Evolutionary conservation across 2,113 vertebrate genomes (phyloP).

Genomic region (Burhinus oedicnemus): DNA sequence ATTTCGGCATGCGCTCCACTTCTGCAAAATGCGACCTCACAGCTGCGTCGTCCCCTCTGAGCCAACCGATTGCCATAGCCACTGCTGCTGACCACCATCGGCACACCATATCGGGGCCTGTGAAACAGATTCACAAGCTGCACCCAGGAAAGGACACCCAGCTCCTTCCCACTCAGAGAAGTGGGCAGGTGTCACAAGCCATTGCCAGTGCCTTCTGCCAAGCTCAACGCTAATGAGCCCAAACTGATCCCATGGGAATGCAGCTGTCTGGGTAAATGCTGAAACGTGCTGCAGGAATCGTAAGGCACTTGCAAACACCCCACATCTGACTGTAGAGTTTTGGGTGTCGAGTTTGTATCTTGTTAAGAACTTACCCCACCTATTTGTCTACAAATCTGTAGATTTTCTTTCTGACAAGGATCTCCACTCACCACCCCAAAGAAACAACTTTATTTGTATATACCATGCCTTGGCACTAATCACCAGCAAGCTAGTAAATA

Average conservation of each 20-base stretch:
- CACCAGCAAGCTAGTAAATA: neutral
- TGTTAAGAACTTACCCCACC: neutral
- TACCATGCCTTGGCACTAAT: neutral
- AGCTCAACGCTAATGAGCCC: neutral
- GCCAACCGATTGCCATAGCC: constrained; percentile 87
- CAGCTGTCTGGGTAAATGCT: neutral
- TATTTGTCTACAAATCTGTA: neutral
- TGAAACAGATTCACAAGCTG: neutral
- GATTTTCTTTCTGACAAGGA: neutral
- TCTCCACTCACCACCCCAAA: neutral
- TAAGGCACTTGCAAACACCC: neutral
- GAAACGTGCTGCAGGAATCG: neutral
- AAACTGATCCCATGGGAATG: neutral
- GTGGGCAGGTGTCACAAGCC: fast-evolving
- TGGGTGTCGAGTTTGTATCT: neutral
- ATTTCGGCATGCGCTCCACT: constrained; percentile 90
- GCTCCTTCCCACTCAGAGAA: neutral
- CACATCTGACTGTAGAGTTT: neutral
- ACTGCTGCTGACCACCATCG: constrained; percentile 93
- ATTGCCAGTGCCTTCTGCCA: neutral
- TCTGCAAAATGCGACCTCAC: constrained; percentile 84
- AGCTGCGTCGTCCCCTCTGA: constrained; percentile 86
- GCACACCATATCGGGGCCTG: constrained; percentile 90
- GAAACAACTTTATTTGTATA: neutral
- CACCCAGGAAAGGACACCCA: neutral